phyloP scores from a whole-genome alignment of 2,113 vertebrate species.

The Marcusenius ussheri region DNA sequence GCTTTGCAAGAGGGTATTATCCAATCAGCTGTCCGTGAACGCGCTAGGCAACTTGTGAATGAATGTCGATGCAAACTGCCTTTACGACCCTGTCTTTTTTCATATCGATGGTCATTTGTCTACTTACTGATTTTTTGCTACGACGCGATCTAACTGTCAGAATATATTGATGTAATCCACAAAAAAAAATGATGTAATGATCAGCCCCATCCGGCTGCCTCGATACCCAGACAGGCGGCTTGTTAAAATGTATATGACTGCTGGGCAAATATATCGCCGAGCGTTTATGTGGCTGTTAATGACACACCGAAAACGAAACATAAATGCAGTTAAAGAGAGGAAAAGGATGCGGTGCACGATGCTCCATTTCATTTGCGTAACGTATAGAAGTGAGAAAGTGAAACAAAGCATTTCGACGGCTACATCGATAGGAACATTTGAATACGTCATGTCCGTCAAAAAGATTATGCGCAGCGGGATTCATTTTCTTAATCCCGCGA shows the following conservation, averaged over 20 bases:
- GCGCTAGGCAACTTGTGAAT: neutral
- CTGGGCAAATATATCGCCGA: neutral
- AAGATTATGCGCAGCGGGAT: neutral
- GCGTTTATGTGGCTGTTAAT: neutral
- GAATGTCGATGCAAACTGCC: neutral
- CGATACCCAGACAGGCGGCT: neutral
- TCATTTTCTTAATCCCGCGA: neutral
- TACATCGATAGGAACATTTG: neutral
- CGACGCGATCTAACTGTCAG: neutral
- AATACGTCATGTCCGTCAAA: neutral
- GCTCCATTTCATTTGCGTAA: neutral
- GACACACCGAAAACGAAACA: neutral
- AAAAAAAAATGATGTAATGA: neutral
- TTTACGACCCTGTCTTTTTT: neutral
- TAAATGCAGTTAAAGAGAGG: neutral
- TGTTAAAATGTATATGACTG: neutral
- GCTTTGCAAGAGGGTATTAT: neutral
- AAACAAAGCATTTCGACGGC: conserved; percentile 2
- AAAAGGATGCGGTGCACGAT: neutral
- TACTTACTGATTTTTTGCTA: neutral
- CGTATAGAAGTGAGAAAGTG: neutral
- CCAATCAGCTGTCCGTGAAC: conserved; percentile 52
- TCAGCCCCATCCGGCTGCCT: neutral
- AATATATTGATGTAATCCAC: neutral
- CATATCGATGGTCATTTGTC: neutral